phyloP scores from a whole-genome alignment of 2,888 invertebrate genomes.

The Cerastoderma edule region DNA sequence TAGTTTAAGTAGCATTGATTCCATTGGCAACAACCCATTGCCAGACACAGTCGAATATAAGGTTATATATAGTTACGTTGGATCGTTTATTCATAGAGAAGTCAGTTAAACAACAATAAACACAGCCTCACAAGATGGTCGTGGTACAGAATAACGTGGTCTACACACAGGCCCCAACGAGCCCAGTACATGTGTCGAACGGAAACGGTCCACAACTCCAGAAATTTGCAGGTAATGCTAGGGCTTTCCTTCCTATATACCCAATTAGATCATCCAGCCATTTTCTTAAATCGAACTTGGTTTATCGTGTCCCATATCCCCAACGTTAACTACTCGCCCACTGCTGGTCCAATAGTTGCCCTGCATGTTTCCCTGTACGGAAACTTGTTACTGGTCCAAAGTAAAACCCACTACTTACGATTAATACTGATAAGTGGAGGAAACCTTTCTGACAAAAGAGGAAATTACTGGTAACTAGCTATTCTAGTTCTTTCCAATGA shows the following conservation, averaged over 20 bases:
- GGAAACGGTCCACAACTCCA: slow-evolving; percentile 13
- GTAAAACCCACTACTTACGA: background rate
- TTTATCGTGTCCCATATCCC: too few species aligned
- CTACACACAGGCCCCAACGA: background rate
- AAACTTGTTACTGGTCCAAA: background rate
- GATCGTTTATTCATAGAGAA: too few species aligned
- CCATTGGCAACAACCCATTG: background rate
- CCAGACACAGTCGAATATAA: background rate
- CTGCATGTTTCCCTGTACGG: background rate
- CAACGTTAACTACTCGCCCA: background rate
- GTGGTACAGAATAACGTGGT: slow-evolving; percentile 4
- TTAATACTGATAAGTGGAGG: too few species aligned
- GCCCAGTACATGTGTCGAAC: background rate
- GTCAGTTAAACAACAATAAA: background rate
- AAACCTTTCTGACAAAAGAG: too few species aligned
- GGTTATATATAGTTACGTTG: background rate
- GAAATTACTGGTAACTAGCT: too few species aligned
- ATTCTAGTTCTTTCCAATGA: too few species aligned
- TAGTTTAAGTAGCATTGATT: too few species aligned
- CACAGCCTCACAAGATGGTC: background rate
- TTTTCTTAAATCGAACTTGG: too few species aligned
- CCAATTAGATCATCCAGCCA: background rate
- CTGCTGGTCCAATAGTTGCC: background rate
- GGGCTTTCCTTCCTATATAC: background rate
- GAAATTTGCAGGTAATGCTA: slow-evolving; percentile 12